Evolutionary conservation across 2,113 vertebrate species (phyloP), one percentile per base, ranked within the genome.

Genomic region (Xiphophorus maculatus): DNA sequence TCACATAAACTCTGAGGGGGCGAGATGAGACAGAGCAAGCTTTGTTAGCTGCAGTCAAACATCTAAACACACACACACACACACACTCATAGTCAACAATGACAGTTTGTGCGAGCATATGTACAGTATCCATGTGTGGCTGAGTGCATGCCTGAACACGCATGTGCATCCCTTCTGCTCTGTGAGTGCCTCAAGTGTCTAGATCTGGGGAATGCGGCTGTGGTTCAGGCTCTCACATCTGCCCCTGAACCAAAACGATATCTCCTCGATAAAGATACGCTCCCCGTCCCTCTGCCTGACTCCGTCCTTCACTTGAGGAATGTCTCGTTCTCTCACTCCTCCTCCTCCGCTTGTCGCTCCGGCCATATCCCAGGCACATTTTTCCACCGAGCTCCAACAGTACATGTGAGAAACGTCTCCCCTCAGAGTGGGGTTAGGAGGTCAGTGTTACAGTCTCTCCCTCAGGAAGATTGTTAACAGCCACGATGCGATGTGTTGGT

Each of bases 201-300:
- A 64, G 87, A 91, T 91, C 61, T 90, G 92, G 84, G 13, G 79
- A 90, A 87, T 79, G 83, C 77, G 84, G 80, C 85, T 90, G 25
- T 27, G 37, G 86, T 90, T 51, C 75, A 83, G 86, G 74, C 82
- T 83, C 83, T 78, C 77, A 93, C 94, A 93, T 93, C 90, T 93
- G 91, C 87, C 67, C 78, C 87, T 58, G 48, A 85, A 90, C 76
- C 86, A 91, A 93, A 92, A 94, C 90, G 93, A 82, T 73, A 73
- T 84, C 86, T 90, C 85, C 88, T 83, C 89, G 89, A 90, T 81
- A 80, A 89, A 92, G 86, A 90, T 79, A 77, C 5, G 28, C 69
- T 83, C n/a, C 10, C 65, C 71, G 62, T 19, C 79, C 72, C 66
- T 77, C 60, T 15, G 62, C 71, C 74, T 79, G 37, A 51, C 69